Base-by-base conservation (phyloP, 2,797 vertebrate species). In the Adelosebastes latens region DNA sequence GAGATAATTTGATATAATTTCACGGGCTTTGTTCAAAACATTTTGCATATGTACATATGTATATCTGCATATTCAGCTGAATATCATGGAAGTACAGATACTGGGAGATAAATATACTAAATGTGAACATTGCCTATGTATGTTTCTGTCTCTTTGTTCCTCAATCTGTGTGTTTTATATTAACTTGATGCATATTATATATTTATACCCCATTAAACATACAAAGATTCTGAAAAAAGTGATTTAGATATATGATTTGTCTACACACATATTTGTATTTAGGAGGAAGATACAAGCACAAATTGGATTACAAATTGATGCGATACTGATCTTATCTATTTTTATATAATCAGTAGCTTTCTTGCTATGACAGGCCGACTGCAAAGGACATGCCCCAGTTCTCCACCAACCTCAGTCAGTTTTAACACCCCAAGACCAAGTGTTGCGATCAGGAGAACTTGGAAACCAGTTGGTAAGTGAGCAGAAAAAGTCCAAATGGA, bases 1-100 rank as follows among this genome's bases (percentile, higher is more conserved):
- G 58, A 66, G 52, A 81, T 72, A 34, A 75, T 53, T 11, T 66
- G 2, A 72, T 75, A 67, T 55, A 3, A 55, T 72, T 75, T 55
- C 14, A 24, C 9, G 2, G 42, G 31, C 39, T 66, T 75, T 78
- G 49, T 24, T 53, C 9, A 32, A 59, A 29, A 67, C 25, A 36
- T 18, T 75, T 76, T 77, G 42, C 36, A 60, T 20, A 18, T 14
- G 4, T 69, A 55, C 36, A 60, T 16, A 18, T 14, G 4, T 69
- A 55, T 32, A 58, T 55, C 6, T 49, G 52, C 39, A 67, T 32
- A 31, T 80, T 72, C 25, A 46, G 49, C 36, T 39, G 22, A 72
- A 77, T 58, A 24, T 32, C 52, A 31, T 42, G 20, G 13, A 25
- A 4, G 31, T 29, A 49, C 46, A 49, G 46, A 49, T 49, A 20